phyloP scores from a whole-genome alignment of 2,888 invertebrate genomes.

The Conomelus anceps region DNA sequence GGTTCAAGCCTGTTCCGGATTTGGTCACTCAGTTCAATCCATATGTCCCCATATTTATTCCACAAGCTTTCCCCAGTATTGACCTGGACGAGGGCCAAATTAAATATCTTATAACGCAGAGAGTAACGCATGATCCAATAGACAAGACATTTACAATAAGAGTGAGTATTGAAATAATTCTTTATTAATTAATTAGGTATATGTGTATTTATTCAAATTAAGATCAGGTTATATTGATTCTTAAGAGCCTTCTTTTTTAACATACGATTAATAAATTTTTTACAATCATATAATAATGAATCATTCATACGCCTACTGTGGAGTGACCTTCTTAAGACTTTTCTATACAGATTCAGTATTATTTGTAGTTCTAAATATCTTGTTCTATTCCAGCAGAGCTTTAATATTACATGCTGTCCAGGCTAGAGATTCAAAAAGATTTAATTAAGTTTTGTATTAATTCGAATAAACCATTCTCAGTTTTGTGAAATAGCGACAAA shows the following conservation, averaged over 20 bases:
- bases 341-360: no score
- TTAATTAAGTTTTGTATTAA: no score
- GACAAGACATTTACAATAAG: constrained; percentile 39
- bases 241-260: not conserved
- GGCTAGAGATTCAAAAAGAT: no score
- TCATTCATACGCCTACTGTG: no score
- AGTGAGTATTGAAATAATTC: constrained; percentile 33
- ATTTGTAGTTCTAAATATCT: no score
- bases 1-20: constrained; percentile 70
- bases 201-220: no score
- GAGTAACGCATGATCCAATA: constrained; percentile 50
- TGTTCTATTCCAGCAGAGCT: no score
- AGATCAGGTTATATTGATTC: not conserved
- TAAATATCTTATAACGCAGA: constrained; percentile 72
- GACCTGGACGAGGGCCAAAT: constrained; percentile 56
- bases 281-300: not conserved
- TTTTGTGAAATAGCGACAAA: no score
- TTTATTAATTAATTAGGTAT: not conserved
- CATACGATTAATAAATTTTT: not conserved
- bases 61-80: constrained; percentile 43
- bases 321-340: no score
- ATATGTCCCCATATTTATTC: constrained; percentile 67
- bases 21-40: constrained; percentile 59
- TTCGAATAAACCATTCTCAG: no score
- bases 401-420: no score